A percentile compares a stretch with the other conserved stretches of the same genome.
Evolutionary conservation across 2,888 invertebrate species (phyloP).

Genomic region (Abscondita cerata): DNA sequence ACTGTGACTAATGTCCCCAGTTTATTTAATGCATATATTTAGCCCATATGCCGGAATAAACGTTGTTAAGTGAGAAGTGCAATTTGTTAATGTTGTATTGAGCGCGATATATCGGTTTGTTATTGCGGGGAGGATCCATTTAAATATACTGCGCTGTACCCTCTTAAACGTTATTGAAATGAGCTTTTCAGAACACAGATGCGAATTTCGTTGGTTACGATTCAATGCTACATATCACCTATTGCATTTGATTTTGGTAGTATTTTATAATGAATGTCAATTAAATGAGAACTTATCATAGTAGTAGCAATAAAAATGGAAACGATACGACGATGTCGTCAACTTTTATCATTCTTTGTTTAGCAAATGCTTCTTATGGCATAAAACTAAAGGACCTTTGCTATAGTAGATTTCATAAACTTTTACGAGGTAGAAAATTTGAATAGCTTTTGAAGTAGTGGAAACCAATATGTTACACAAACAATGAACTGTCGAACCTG

Average conservation of each 20-base stretch:
- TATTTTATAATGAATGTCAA: slow-evolving; percentile 38
- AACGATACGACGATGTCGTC: too few relatives aligned
- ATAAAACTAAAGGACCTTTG: too few relatives aligned
- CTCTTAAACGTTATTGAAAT: slow-evolving; percentile 47
- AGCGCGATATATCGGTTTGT: slow-evolving; percentile 55
- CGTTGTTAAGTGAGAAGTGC: slow-evolving; percentile 55
- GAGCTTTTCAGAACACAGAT: slow-evolving; percentile 50
- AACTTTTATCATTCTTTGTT: too few relatives aligned
- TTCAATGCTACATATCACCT: slow-evolving; percentile 50
- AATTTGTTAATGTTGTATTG: slow-evolving; percentile 57
- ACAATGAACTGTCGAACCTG: slow-evolving; percentile 60
- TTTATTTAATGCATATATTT: slow-evolving; percentile 58
- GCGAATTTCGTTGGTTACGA: slow-evolving; percentile 50
- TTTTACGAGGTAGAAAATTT: slow-evolving; percentile 19
- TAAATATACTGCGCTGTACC: slow-evolving; percentile 46
- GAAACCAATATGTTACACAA: slow-evolving; percentile 57
- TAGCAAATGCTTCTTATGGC: too few relatives aligned
- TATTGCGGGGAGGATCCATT: slow-evolving; percentile 54
- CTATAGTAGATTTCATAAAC: neutral
- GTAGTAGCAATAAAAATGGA: too few relatives aligned
- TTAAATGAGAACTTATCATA: neutral
- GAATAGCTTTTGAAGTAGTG: slow-evolving; percentile 26
- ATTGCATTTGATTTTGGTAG: slow-evolving; percentile 47
- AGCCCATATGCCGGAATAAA: slow-evolving; percentile 57
- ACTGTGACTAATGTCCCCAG: slow-evolving; percentile 52